Base-by-base conservation (phyloP, 2,888 invertebrate genomes). In the Pollenia labialis region DNA sequence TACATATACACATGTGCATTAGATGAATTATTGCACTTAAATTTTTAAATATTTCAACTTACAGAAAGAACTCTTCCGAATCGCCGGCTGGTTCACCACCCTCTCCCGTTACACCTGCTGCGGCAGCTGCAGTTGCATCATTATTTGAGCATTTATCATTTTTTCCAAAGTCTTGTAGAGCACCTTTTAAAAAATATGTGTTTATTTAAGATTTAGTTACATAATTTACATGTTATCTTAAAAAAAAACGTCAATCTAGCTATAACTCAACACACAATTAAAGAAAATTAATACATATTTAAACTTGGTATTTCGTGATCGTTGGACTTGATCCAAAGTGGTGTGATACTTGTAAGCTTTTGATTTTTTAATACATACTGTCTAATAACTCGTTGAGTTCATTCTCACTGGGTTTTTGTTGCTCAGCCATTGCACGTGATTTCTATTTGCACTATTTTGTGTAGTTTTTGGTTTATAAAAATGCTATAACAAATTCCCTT, bases 381-480 rank as follows among this genome's bases (percentile, higher is more conserved):
- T 97, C 96, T 89, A 97, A 93, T 89, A 97, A 94, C 89, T 96
- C 96, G 82, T 96, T 95, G 88, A 97, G 93, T 92, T 97, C 97
- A 50, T 95, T 94, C 90, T 97, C 96, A 62, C 91, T 91, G 23
- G 91, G 90, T 83, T 89, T 76, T 58, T 92, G 90, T 74, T 91
- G 88, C 9, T 92, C 92, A 14, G 91, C 90, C 92, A 91, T 92
- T 86, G 66, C 85, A 75, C 68, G 71, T 77, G 62, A 85, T 87
- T 84, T 58, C 4, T 42, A 44, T 77, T 77, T 83, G 48, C 77
- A 72, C 83, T 40, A 50, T 68, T 68, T 32, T 40, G n/a, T 32
- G 23, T 56, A 32, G 32, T 54, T 58, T 56, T 66, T 76, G 40
- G 50, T 32, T 62, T 16, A 60, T n/a, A 32, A 64, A 74, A 60